Conservation (phyloP, 2,797 vertebrate genomes). For the Tenualosa thibaudeaui region DNA sequence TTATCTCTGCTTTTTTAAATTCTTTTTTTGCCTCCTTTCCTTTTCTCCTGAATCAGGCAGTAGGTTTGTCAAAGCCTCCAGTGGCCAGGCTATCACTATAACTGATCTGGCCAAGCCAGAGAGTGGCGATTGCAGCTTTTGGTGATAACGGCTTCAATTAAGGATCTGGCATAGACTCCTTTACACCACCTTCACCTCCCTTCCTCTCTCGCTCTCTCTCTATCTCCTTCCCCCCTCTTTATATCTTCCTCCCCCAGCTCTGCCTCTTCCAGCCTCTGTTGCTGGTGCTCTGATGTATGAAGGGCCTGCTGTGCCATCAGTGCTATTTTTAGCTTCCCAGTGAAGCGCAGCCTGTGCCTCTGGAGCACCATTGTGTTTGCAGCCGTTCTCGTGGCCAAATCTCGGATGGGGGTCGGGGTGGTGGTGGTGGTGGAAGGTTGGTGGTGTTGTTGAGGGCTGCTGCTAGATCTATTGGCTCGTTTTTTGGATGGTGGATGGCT, state of each 20-base stretch:
- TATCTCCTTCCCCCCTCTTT: neutral
- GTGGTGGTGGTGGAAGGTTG: neutral
- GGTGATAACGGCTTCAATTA: neutral
- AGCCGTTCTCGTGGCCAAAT: neutral
- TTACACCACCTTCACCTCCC: no score
- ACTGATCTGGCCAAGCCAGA: conserved; percentile 4
- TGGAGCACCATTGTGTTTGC: neutral
- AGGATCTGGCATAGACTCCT: neutral
- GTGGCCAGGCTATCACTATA: neutral
- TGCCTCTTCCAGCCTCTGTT: conserved; percentile 37
- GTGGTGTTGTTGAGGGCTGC: neutral
- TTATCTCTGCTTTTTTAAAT: neutral
- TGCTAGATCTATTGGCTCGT: neutral
- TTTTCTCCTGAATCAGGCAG: neutral
- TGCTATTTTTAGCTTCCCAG: conserved; percentile 42
- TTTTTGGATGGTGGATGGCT: neutral
- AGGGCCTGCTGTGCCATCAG: conserved; percentile 22
- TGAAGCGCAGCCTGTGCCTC: neutral
- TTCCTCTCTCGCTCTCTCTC: neutral
- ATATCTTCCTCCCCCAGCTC: conserved; percentile 13
- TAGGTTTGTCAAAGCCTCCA: neutral
- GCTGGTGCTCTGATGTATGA: conserved; percentile 34
- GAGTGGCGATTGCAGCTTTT: neutral
- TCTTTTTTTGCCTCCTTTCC: neutral
- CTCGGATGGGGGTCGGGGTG: neutral